Base-by-base conservation (phyloP, 2,113 vertebrate genomes). In the Jacana jacana region DNA sequence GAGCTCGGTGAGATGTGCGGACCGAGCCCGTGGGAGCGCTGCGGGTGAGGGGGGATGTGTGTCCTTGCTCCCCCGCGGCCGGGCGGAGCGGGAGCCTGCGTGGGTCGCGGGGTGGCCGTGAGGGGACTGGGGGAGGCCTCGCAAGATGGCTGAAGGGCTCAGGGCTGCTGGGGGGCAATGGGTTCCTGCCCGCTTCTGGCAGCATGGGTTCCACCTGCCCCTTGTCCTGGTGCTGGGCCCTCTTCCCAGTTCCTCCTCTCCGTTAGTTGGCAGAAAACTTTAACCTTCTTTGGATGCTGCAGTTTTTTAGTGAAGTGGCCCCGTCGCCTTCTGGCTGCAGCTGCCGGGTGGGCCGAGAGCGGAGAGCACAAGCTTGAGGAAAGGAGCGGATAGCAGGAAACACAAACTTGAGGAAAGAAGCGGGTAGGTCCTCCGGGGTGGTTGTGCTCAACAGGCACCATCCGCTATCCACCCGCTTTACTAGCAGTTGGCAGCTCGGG, bases 321-420 rank as follows among this genome's bases (percentile, higher is more conserved):
- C 30, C 1, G 40, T 20, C 4, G 18, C 42, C 1, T 7, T 5
- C 31, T 12, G 49, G 13, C n/a, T 20, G 6, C 60, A 6, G 33
- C 15, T 2, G 14, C 48, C 5, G 9, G n/a, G 30, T 0, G 13
- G 35, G 44, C 40, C 3, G 25, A 46, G 40, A 2, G 6, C 11
- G 52, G 28, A 37, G 40, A 20, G 0, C 27, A 0, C 0, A 6
- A 2, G 3, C 22, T 8, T 12, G 54, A 13, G 22, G 0, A 1
- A 23, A 37, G 0, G 2, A 51, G 40, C 2, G 7, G 42, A n/a
- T n/a, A n/a, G n/a, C n/a, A n/a, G n/a, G n/a, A n/a, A 22, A 0
- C 27, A 0, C 0, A 6, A 2, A 3, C 17, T 7, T 11, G 55
- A 14, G 23, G 0, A 1, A 22, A 39, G 1, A 2, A 52, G 42